Conservation (phyloP, 2,797 vertebrate species). For the Simalia tracyae region DNA sequence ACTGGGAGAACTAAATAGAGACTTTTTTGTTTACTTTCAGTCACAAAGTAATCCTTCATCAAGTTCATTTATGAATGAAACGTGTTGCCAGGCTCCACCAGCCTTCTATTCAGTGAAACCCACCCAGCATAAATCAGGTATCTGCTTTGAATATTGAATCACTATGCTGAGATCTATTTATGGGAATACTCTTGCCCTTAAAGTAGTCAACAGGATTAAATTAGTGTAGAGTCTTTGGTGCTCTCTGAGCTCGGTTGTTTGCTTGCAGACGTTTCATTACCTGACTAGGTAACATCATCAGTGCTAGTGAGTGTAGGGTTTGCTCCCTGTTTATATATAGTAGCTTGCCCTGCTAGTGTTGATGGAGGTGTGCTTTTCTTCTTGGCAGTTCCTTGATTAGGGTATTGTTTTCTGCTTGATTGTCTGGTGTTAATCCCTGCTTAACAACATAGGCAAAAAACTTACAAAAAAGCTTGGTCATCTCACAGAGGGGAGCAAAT, state of each 20-base stretch:
- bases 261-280: not conserved
- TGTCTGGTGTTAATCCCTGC: no score
- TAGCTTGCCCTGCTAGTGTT: not conserved
- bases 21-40: slow-evolving; percentile 64
- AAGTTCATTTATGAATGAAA: slow-evolving; percentile 71
- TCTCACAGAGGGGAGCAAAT: no score
- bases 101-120: slow-evolving; percentile 56
- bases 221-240: not conserved
- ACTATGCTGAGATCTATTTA: not conserved
- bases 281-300: not conserved
- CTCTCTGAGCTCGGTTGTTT: not conserved
- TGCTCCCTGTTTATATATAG: not conserved
- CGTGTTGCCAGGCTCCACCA: slow-evolving; percentile 42
- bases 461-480: no score
- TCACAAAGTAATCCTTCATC: slow-evolving; percentile 71
- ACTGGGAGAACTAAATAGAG: slow-evolving; percentile 14
- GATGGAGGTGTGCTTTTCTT: no score
- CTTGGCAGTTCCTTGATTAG: no score
- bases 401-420: no score
- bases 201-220: not conserved
- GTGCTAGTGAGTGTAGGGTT: not conserved
- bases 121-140: slow-evolving; percentile 70
- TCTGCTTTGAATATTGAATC: slow-evolving; percentile 9
- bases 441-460: no score
- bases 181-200: slow-evolving; percentile 1